These are phyloP conservation scores for Eupelmus urozonus DNA, from an alignment of 2,888 invertebrate species.

Conservation along the genomic window DNA sequence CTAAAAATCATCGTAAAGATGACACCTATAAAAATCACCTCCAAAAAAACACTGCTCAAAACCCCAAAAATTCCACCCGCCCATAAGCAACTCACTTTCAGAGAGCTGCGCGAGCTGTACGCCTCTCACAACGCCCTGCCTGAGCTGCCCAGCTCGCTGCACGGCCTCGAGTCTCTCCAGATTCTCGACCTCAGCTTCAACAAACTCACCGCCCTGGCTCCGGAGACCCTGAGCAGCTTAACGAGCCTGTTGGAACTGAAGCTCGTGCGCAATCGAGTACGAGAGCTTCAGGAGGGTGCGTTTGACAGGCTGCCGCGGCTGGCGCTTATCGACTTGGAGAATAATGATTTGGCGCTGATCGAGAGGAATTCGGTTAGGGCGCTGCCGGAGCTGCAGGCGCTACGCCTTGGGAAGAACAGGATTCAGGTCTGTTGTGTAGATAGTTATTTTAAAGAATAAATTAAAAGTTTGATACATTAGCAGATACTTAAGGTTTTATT, in stretches of 20 bases:
- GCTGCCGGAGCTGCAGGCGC: slow-evolving; percentile 84
- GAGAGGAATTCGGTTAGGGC: slow-evolving; percentile 85
- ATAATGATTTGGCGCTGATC: slow-evolving; percentile 87
- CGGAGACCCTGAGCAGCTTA: slow-evolving; percentile 84
- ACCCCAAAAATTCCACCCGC: too few relatives aligned
- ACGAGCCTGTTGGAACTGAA: slow-evolving; percentile 85
- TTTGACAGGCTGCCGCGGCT: slow-evolving; percentile 86
- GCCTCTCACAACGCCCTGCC: slow-evolving; percentile 88
- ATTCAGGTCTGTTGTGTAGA: too few relatives aligned
- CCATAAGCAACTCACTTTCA: too few relatives aligned
- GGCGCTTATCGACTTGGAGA: slow-evolving; percentile 87
- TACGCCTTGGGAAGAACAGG: slow-evolving; percentile 85
- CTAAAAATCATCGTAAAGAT: too few relatives aligned
- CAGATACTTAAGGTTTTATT: too few relatives aligned
- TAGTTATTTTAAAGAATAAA: too few relatives aligned
- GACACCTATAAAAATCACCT: too few relatives aligned
- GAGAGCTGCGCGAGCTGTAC: slow-evolving; percentile 86
- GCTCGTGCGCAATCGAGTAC: slow-evolving; percentile 86
- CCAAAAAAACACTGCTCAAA: too few relatives aligned
- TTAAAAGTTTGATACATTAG: too few relatives aligned
- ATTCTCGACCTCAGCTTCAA: slow-evolving; percentile 89
- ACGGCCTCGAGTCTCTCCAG: slow-evolving; percentile 83
- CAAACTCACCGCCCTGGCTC: slow-evolving; percentile 84
- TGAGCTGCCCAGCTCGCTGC: slow-evolving; percentile 85
- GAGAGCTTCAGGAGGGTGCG: slow-evolving; percentile 84